Base-by-base conservation (phyloP, 92 coral and sea anemone species). In the Metridium senile region DNA sequence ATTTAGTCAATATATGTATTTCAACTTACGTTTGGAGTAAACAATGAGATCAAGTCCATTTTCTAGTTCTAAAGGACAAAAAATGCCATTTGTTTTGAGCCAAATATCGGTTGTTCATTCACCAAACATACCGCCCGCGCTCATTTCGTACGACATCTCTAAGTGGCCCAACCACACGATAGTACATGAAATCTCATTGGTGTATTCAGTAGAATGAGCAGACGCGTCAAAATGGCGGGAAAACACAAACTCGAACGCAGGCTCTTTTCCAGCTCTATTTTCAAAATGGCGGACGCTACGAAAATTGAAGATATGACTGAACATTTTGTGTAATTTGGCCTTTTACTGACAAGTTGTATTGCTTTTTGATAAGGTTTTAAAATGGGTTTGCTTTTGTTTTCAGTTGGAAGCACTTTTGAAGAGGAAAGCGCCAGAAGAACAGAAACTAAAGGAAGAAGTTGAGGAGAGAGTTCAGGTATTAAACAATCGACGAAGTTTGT, bases 381-480 rank as follows among this genome's bases (percentile, higher is more conserved):
- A 6, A 39, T 11, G 22, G 8, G 23, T 72, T 19, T 34, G 19
- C 32, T 58, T 58, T 73, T 82, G 9, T 13, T 68, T 34, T 56
- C 82, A 91, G 97, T 76, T 91, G 74, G 93, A 91, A 76, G 71
- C 68, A 51, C 79, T 75, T 35, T 35, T 82, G 22, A 91, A 91
- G 66, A 88, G 77, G 56, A 91, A 91, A 70, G 91, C 85, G 49
- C 97, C 97, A 0, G 97, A 88, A 74, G 97, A 91, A 56, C 97
- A 91, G 61, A 91, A 89, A 69, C 67, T 88, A 26, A 91, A 91
- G 73, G 97, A 91, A 53, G 93, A 91, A 26, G 84, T 82, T 28
- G 97, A 91, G 56, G 97, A 91, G 23, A 89, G 73, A 85, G 82
- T 88, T 29, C 97, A 91, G 89, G 97, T 88, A 79, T 32, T 66